phyloP scores from a whole-genome alignment of 2,888 invertebrate genomes.

The Orchestes rusci region DNA sequence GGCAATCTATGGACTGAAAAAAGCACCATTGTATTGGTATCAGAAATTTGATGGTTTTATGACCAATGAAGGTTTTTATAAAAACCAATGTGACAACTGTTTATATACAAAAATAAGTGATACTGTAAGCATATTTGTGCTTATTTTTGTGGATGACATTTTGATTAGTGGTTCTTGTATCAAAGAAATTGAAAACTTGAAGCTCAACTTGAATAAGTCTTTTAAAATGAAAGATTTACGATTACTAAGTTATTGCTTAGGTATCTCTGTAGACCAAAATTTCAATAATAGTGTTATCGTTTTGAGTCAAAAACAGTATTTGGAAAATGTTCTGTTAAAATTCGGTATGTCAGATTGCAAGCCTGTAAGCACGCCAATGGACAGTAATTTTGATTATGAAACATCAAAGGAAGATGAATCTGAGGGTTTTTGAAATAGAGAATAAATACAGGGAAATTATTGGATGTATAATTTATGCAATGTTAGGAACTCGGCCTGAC shows the following conservation, averaged over 20 bases:
- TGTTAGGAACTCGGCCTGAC: slow-evolving; percentile 23
- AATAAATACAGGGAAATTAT: slow-evolving; percentile 23
- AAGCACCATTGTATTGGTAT: slow-evolving; percentile 3
- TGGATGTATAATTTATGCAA: slow-evolving; percentile 23
- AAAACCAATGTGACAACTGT: slow-evolving; percentile 22
- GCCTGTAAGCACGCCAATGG: slow-evolving; percentile 7
- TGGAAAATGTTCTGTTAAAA: slow-evolving; percentile 3
- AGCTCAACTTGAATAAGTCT: not conserved
- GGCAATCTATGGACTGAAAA: not conserved
- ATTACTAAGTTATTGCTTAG: slow-evolving; percentile 13
- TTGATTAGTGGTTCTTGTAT: not conserved
- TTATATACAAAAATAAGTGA: slow-evolving; percentile 11
- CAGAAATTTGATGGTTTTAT: not conserved
- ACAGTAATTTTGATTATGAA: slow-evolving; percentile 18
- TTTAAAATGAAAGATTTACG: slow-evolving; percentile 21
- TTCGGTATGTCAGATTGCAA: slow-evolving; percentile 5
- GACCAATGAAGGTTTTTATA: not conserved
- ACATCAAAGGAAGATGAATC: slow-evolving; percentile 6
- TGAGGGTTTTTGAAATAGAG: not conserved
- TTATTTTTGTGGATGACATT: slow-evolving; percentile 15
- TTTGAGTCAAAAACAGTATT: slow-evolving; percentile 10
- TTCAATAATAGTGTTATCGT: slow-evolving; percentile 5
- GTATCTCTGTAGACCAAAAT: slow-evolving; percentile 14
- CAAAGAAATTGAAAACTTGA: slow-evolving; percentile 1
- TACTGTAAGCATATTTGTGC: not conserved